Evolutionary conservation across 2,113 vertebrate species (phyloP), one percentile per base, ranked within the genome.

Genomic region (Psittacula cyanocephala): DNA sequence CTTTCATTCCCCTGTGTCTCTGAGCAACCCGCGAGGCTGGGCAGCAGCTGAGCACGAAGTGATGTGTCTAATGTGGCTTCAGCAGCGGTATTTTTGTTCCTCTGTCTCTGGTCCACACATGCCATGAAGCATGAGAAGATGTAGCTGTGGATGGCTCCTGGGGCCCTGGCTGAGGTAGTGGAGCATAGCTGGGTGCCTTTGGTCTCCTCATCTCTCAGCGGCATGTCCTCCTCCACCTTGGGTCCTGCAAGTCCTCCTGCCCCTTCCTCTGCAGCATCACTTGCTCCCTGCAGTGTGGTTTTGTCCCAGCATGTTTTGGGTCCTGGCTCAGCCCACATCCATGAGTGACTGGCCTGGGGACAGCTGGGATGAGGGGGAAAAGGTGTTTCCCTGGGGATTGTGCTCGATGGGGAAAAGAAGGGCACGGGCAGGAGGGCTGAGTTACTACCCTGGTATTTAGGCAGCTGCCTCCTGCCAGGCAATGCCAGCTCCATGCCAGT

Each of bases 41-140:
- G 53, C 47, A 78, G 17, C 75, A 88, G 87, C 81, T 86, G 91
- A 88, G 82, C 76, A 27, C 77, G 27, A 81, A 93, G 85, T 37
- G 55, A 60, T 60, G 75, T 78, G 68, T n/a, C 70, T 93, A 81
- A 85, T 47, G 57, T 2, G 6, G 69, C 81, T 82, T 89, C 25
- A 7, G 35, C 39, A 1, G 41, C 0, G 1, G 55, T 67, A 20
- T 53, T 63, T 91, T 65, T 47, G 29, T 43, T 81, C 46, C 29
- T 91, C 22, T 10, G 2, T 59, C 72, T 65, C 67, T 59, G 19
- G 49, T n/a, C 47, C 52, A 44, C 23, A 44, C 49, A 28, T 27
- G n/a, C 64, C 9, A 9, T 37, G 78, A 84, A 70, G 57, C 57
- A 17, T 5, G 55, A 55, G 46, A 43, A 57, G 69, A 75, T 27